Conservation (phyloP, 2,113 vertebrate genomes). For the Ptyas mucosa region DNA sequence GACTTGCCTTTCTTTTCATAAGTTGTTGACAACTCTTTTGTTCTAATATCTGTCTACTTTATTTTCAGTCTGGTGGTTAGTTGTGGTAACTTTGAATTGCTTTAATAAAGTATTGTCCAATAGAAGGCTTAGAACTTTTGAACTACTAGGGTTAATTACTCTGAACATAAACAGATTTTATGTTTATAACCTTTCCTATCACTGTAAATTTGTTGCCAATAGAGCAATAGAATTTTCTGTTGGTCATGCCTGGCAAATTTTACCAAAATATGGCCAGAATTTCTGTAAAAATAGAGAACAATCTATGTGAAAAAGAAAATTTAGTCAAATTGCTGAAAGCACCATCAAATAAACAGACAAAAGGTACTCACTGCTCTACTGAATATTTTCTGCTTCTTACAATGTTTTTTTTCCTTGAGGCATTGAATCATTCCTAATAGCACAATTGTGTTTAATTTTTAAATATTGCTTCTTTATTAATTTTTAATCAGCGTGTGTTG, state of each 20-base stretch:
- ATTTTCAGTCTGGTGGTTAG: not conserved
- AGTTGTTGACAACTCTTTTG: not conserved
- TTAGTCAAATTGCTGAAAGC: slow-evolving; percentile 9
- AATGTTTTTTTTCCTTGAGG: slow-evolving; percentile 2
- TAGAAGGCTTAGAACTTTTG: not conserved
- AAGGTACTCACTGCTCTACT: not conserved
- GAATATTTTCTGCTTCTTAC: slow-evolving; percentile 19
- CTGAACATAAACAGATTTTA: slow-evolving; percentile 28
- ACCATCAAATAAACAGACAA: slow-evolving; percentile 25
- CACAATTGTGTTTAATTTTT: slow-evolving; percentile 59
- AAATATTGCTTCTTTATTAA: slow-evolving; percentile 47
- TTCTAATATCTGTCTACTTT: not conserved
- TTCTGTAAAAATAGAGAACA: slow-evolving; percentile 13
- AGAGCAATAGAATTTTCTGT: slow-evolving; percentile 8
- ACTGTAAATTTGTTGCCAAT: slow-evolving; percentile 37
- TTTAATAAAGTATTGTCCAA: too few species aligned
- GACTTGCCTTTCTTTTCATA: not conserved
- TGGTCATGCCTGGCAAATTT: not conserved
- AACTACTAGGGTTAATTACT: not conserved
- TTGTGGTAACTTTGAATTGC: not conserved
- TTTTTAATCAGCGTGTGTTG: slow-evolving; percentile 45
- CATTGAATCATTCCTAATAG: slow-evolving; percentile 24
- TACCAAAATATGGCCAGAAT: slow-evolving; percentile 26
- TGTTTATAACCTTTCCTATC: slow-evolving; percentile 34
- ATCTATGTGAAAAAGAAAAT: slow-evolving; percentile 22